These are phyloP conservation scores for Anser cygnoides DNA, from an alignment of 2,113 vertebrate genomes.

Conservation along the genomic window DNA sequence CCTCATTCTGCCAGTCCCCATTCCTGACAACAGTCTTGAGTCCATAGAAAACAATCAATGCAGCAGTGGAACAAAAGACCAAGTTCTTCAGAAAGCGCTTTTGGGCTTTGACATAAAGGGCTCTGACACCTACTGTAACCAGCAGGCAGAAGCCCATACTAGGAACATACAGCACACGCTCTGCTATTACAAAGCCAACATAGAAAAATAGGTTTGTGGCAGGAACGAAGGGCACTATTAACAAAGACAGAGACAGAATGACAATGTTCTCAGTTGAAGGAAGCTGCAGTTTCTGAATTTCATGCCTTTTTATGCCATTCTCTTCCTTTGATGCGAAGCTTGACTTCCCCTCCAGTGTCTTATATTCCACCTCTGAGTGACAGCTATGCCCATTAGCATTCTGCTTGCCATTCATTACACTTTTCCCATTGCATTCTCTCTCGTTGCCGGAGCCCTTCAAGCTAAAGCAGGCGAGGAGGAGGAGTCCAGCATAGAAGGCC, in stretches of 20 bases:
- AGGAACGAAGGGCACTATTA: constrained; percentile 93
- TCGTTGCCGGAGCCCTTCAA: constrained; percentile 76
- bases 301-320: constrained; percentile 86
- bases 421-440: constrained; percentile 86
- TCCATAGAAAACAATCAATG: constrained; percentile 89
- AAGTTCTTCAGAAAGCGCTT: constrained; percentile 85
- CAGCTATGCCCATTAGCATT: constrained; percentile 91
- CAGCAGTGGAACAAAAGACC: constrained; percentile 86
- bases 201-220: constrained; percentile 99
- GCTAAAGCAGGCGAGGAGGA: constrained; percentile 84
- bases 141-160: constrained; percentile 99
- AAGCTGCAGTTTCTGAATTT: constrained; percentile 80
- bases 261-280: constrained; percentile 92
- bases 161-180: constrained; percentile 98
- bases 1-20: constrained; percentile 95
- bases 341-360: constrained; percentile 75
- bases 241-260: constrained; percentile 90
- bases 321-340: constrained; percentile 79
- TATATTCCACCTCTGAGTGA: constrained; percentile 82
- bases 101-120: constrained; percentile 86
- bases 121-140: constrained; percentile 89
- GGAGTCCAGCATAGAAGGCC: constrained; percentile 86
- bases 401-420: constrained; percentile 88
- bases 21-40: constrained; percentile 94
- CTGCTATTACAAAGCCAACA: constrained; percentile 98